These are phyloP conservation scores for Molossus molossus DNA, from an alignment of 2,797 vertebrate species.

Conservation along the genomic window DNA sequence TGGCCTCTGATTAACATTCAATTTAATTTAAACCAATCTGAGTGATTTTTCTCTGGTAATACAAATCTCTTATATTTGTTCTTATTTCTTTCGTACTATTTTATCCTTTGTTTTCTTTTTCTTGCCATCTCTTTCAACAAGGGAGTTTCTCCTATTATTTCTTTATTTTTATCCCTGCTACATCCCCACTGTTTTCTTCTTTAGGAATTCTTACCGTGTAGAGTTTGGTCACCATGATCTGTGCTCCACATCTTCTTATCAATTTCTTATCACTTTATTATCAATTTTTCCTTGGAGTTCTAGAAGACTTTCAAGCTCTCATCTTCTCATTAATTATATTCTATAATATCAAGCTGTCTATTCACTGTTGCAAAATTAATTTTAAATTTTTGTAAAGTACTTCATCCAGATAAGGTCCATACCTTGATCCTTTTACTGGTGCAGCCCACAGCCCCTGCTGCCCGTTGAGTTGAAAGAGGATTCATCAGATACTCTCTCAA, in stretches of 20 bases:
- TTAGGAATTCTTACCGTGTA: neutral
- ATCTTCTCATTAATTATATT: neutral
- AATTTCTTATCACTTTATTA: neutral
- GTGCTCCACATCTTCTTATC: neutral
- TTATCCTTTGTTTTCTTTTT: neutral
- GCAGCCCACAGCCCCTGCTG: neutral
- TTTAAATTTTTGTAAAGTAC: neutral
- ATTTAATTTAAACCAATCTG: constrained; percentile 25
- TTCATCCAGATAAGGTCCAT: neutral
- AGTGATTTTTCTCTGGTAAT: neutral
- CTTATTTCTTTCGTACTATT: constrained; percentile 14
- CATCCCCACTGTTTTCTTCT: neutral
- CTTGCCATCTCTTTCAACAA: neutral
- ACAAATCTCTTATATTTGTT: neutral
- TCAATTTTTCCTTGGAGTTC: neutral
- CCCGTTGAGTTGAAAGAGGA: neutral
- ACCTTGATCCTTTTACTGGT: neutral
- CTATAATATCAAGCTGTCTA: neutral
- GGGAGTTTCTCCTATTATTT: neutral
- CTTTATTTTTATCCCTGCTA: neutral
- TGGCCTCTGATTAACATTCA: neutral
- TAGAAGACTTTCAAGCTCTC: neutral
- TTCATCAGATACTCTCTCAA: neutral
- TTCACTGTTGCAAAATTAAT: neutral
- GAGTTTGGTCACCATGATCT: neutral